Base-by-base conservation (phyloP, 2,797 vertebrate genomes). In the Arnoldichthys spilopterus region DNA sequence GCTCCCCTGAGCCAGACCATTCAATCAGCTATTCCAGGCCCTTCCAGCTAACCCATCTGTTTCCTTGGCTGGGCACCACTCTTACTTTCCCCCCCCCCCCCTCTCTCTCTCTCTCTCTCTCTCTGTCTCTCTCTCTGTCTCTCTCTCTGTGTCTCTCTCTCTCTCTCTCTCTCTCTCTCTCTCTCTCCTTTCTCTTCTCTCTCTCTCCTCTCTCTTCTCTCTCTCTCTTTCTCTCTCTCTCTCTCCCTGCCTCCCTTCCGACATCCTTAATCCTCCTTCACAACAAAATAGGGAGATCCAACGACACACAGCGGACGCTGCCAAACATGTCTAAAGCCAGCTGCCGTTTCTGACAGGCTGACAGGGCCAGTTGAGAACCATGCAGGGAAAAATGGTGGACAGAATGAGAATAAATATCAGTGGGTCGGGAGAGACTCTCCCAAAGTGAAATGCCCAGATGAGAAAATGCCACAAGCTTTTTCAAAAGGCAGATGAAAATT, bases 301-400 rank as follows among this genome's bases (percentile, higher is more conserved):
- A 22, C 2, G 30, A 43, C 53, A 28, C 37, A 47, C 34, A 61
- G n/a, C 62, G 11, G 20, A 47, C 13, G 40, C 40, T 45, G 40
- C 24, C 66, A 30, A 30, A 30, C 24, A 15, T 40, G 28, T 49
- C 66, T 12, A 20, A 68, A 68, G 43, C 53, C 62, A 53, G 79
- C 30, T 59, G 71, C 68, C 49, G 58, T 72, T 30, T 73, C 40
- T 12, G 12, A 54, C 49, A 59, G 49, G 45, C 32, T 77, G 62
- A 53, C 80, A 68, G 62, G 47, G 40, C 43, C 53, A 34, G 64
- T 13, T 15, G 16, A 28, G 15, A 67, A 16, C 22, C 22, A 18
- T 26, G 64, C 37, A 24, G 15, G 45, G 24, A 49, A 68, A 47
- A 28, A 18, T 30, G 45, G 43, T 2, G 43, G 2, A 49, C 22